Percentiles rank a stretch among this genome's conserved stretches.
These are phyloP conservation scores for Andrena chrysosceles DNA, from an alignment of 2,888 invertebrate genomes.

Conservation along the genomic window DNA sequence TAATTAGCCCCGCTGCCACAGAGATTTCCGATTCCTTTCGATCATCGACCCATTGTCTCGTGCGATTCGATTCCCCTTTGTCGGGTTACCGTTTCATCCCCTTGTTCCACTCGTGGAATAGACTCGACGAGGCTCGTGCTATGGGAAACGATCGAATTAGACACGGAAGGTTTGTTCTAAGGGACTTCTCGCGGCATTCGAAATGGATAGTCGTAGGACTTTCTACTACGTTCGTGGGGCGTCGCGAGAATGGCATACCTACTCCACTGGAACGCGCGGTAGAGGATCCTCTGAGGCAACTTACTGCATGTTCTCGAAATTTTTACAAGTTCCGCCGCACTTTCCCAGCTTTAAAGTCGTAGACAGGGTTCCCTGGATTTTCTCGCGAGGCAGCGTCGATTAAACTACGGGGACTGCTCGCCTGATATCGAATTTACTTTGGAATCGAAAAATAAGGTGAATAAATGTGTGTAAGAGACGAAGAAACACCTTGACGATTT, in stretches of 20 bases:
- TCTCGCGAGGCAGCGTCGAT: constrained; percentile 37
- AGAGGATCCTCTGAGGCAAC: constrained; percentile 40
- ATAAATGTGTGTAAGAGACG: neutral
- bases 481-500: neutral
- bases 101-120: neutral
- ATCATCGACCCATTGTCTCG: constrained; percentile 26
- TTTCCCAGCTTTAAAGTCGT: constrained; percentile 27
- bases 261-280: constrained; percentile 30
- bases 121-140: neutral
- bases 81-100: neutral
- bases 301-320: constrained; percentile 45
- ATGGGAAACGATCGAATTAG: neutral
- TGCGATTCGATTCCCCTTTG: neutral
- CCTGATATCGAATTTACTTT: constrained; percentile 2
- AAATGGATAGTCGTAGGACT: constrained; percentile 7
- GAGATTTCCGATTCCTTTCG: constrained; percentile 12
- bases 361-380: neutral
- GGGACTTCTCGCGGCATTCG: constrained; percentile 11
- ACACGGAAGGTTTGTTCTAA: constrained; percentile 2
- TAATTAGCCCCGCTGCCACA: constrained; percentile 33
- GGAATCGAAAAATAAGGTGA: neutral
- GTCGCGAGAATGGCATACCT: constrained; percentile 29
- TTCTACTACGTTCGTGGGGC: neutral
- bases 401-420: constrained; percentile 21
- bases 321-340: constrained; percentile 39